Evolutionary conservation across 2,888 invertebrate genomes (phyloP).

Genomic region (Alsophila aescularia): DNA sequence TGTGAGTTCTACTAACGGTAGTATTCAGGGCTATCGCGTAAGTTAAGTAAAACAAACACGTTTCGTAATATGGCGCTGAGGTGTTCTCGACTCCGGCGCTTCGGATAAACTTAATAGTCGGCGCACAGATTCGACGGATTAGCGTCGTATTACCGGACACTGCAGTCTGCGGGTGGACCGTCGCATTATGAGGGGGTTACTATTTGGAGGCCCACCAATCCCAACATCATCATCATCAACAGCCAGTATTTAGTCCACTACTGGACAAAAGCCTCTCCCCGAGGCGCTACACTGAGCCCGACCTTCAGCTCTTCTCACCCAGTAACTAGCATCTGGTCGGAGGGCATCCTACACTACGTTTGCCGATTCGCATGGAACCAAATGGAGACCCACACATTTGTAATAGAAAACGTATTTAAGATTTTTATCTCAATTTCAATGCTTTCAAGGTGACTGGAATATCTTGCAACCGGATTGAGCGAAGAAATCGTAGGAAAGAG

Average conservation of each 20-base stretch:
- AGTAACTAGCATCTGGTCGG: too few relatives aligned
- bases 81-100: constrained; percentile 9
- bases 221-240: too few relatives aligned
- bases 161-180: background rate
- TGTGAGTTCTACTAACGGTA: background rate
- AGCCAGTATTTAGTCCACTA: too few relatives aligned
- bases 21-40: constrained; percentile 3
- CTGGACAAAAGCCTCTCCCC: too few relatives aligned
- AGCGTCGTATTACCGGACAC: background rate
- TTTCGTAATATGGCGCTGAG: background rate
- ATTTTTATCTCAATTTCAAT: background rate
- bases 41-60: background rate
- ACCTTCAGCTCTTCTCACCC: too few relatives aligned
- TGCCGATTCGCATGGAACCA: too few relatives aligned
- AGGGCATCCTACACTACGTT: too few relatives aligned
- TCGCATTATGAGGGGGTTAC: background rate
- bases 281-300: too few relatives aligned
- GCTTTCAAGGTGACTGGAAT: background rate
- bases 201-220: background rate
- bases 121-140: constrained; percentile 9
- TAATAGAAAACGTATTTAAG: background rate
- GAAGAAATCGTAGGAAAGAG: constrained; percentile 11
- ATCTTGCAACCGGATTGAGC: constrained; percentile 4
- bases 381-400: background rate
- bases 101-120: constrained; percentile 24